Conservation (phyloP, 2,888 invertebrate species). For the Dynastes maya region DNA sequence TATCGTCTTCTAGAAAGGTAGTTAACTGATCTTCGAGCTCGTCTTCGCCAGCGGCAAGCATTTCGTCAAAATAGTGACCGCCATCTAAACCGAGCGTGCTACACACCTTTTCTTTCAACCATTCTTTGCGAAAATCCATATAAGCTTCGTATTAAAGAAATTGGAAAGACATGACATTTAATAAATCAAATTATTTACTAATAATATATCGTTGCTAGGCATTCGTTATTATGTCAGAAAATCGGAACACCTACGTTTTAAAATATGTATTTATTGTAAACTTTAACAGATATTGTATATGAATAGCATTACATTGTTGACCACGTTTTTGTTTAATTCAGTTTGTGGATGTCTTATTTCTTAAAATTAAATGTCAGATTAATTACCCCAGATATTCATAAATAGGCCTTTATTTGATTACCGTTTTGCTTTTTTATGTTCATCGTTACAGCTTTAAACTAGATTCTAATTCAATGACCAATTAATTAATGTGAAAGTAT, state of each 20-base stretch:
- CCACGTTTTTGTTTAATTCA: too few species aligned
- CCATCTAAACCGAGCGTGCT: conserved; percentile 74
- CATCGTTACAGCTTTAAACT: too few species aligned
- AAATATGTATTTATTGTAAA: too few species aligned
- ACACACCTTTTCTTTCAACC: conserved; percentile 80
- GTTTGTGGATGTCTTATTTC: too few species aligned
- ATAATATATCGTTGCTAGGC: background rate
- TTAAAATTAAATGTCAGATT: too few species aligned
- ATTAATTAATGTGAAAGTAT: conserved; percentile 34
- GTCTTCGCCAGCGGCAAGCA: conserved; percentile 72
- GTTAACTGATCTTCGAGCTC: conserved; percentile 73
- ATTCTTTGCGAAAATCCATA: conserved; percentile 76
- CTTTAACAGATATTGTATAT: too few species aligned
- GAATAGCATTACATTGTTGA: too few species aligned
- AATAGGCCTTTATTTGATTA: too few species aligned
- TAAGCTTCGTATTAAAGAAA: conserved; percentile 36
- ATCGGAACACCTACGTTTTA: too few species aligned
- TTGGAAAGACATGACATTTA: conserved; percentile 11
- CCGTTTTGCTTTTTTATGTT: too few species aligned
- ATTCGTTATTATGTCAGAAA: background rate
- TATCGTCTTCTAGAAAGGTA: conserved; percentile 73
- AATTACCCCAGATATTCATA: too few species aligned
- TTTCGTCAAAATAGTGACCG: conserved; percentile 72
- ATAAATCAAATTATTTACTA: conserved; percentile 21
- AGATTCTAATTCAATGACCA: background rate